A percentile compares a stretch with the other conserved stretches of the same genome.
These are phyloP conservation scores for Brevimyrus niger DNA, from an alignment of 2,113 vertebrate genomes.

Conservation along the genomic window DNA sequence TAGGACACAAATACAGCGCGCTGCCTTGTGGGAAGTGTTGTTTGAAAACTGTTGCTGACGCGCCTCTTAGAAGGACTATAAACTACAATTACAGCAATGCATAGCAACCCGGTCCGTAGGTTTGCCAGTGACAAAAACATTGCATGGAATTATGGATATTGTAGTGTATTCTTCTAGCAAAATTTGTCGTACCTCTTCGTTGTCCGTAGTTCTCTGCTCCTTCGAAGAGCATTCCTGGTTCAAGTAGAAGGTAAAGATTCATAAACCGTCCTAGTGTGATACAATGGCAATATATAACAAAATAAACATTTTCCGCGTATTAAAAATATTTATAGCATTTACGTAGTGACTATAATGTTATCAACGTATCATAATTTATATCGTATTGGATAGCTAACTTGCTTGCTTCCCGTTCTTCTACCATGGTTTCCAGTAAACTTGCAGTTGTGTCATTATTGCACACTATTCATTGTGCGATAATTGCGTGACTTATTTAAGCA, in stretches of 20 bases:
- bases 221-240: background rate
- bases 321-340: background rate
- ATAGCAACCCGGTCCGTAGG: background rate
- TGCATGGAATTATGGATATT: constrained; percentile 19
- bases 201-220: background rate
- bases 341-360: background rate
- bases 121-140: constrained; percentile 8
- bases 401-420: background rate
- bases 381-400: background rate
- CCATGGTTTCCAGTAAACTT: background rate
- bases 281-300: background rate
- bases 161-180: constrained; percentile 21
- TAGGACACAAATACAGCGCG: constrained; percentile 33
- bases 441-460: background rate
- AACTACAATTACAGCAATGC: constrained; percentile 30
- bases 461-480: background rate
- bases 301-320: background rate
- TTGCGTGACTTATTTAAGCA: background rate
- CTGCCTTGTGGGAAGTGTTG: constrained; percentile 31
- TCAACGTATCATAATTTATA: background rate
- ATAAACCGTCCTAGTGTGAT: background rate
- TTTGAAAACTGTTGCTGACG: background rate
- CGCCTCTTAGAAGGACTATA: background rate
- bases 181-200: background rate
- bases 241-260: background rate